phyloP scores from a whole-genome alignment of 2,888 invertebrate species.

The Drosophila prostipennis region DNA sequence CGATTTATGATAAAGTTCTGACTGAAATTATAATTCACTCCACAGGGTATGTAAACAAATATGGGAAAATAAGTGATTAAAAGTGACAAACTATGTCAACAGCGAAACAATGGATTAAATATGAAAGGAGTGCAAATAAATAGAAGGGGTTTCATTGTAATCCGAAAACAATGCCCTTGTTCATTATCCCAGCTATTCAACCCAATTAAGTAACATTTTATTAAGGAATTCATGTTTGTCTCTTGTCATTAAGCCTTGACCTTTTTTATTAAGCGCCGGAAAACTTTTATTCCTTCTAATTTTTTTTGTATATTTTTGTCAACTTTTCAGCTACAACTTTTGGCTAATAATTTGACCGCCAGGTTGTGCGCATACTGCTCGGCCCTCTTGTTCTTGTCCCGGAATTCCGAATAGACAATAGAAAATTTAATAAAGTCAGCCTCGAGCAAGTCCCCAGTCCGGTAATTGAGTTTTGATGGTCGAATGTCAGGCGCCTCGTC shows the following conservation, averaged over 20 bases:
- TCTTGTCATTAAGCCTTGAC: not conserved
- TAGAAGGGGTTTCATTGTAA: not conserved
- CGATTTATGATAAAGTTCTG: no score
- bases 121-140: no score
- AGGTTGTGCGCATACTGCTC: conserved; percentile 19
- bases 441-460: conserved; percentile 5
- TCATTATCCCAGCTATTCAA: not conserved
- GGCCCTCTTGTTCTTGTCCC: not conserved
- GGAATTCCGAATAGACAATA: conserved; percentile 29
- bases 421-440: conserved; percentile 47
- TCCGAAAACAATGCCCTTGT: not conserved
- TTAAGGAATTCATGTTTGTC: not conserved
- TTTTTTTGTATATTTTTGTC: conserved; percentile 8
- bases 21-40: no score
- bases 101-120: no score
- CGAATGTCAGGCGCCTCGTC: conserved; percentile 43
- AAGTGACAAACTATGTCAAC: no score
- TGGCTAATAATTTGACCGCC: conserved; percentile 43
- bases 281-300: not conserved
- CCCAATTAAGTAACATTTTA: not conserved
- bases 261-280: not conserved
- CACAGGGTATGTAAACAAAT: no score
- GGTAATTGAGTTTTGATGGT: conserved; percentile 53
- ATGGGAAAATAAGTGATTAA: no score
- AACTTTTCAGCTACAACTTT: conserved; percentile 37